Evolutionary conservation across 2,113 vertebrate genomes (phyloP).

Genomic region (Prietella phreatophila): DNA sequence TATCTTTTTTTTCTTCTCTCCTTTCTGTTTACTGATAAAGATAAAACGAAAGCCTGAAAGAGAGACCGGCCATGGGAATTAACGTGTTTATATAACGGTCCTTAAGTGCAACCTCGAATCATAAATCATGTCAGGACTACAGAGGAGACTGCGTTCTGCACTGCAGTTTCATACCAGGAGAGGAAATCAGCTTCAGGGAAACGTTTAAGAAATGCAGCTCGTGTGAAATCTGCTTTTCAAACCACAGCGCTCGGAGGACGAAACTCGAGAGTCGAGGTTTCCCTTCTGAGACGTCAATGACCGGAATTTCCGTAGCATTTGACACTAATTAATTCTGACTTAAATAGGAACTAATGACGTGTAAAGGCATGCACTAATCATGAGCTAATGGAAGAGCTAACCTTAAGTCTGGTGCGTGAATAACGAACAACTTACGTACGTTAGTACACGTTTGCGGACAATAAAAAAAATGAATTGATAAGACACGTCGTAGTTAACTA

Average conservation of each 20-base stretch:
- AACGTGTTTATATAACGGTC: conserved; percentile 54
- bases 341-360: too few relatives aligned
- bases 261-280: not conserved
- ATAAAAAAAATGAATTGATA: too few relatives aligned
- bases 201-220: not conserved
- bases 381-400: too few relatives aligned
- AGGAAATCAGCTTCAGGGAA: conserved; percentile 43
- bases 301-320: not conserved
- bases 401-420: too few relatives aligned
- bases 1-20: too few relatives aligned
- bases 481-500: too few relatives aligned
- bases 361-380: too few relatives aligned
- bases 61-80: conserved; percentile 34
- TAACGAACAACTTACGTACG: too few relatives aligned
- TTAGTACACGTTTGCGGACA: too few relatives aligned
- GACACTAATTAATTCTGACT: too few relatives aligned
- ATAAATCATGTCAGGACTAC: conserved; percentile 55
- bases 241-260: not conserved
- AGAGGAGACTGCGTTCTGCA: conserved; percentile 27
- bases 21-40: conserved; percentile 47
- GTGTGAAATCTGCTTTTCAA: not conserved
- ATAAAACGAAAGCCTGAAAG: conserved; percentile 43
- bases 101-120: conserved; percentile 46
- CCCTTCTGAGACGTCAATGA: not conserved
- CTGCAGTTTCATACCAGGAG: conserved; percentile 7